These are phyloP conservation scores for Haliclona indistincta DNA, from an alignment of 37 sponge, comb jelly and placozoan species.

Conservation along the genomic window DNA sequence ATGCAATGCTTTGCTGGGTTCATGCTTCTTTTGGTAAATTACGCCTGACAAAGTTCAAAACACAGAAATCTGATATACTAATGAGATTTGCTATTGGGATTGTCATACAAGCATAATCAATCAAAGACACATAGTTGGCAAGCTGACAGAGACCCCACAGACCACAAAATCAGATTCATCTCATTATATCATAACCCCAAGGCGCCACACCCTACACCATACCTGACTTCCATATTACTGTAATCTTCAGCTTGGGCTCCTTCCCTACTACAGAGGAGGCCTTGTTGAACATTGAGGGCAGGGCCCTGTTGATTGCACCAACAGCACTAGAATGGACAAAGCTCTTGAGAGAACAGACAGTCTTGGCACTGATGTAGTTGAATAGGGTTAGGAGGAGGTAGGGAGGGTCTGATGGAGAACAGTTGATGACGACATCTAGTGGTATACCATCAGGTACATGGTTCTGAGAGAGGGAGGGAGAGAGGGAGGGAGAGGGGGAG, in stretches of 20 bases:
- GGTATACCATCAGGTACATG: background rate
- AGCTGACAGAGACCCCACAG: too few relatives aligned
- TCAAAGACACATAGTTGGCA: too few relatives aligned
- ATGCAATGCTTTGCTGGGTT: too few relatives aligned
- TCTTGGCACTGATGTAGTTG: constrained; percentile 7
- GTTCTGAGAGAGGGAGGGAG: background rate
- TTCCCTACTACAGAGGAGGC: background rate
- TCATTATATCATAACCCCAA: too few relatives aligned
- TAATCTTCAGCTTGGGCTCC: constrained; percentile 39
- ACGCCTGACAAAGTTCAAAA: too few relatives aligned
- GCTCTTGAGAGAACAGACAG: constrained; percentile 15
- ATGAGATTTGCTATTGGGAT: too few relatives aligned
- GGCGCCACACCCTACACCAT: too few relatives aligned
- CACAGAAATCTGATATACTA: too few relatives aligned
- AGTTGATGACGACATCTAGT: constrained; percentile 58
- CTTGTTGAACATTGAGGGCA: background rate
- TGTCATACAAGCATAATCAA: too few relatives aligned
- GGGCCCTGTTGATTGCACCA: background rate
- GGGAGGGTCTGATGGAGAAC: constrained; percentile 57
- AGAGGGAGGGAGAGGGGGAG: background rate
- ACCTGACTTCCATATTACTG: constrained; percentile 82
- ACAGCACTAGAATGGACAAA: constrained; percentile 63
- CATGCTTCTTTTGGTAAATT: too few relatives aligned
- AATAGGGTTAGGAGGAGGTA: constrained; percentile 49
- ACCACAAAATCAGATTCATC: too few relatives aligned